Evolutionary conservation across 2,797 vertebrate genomes (phyloP).

Genomic region (Morus bassanus): DNA sequence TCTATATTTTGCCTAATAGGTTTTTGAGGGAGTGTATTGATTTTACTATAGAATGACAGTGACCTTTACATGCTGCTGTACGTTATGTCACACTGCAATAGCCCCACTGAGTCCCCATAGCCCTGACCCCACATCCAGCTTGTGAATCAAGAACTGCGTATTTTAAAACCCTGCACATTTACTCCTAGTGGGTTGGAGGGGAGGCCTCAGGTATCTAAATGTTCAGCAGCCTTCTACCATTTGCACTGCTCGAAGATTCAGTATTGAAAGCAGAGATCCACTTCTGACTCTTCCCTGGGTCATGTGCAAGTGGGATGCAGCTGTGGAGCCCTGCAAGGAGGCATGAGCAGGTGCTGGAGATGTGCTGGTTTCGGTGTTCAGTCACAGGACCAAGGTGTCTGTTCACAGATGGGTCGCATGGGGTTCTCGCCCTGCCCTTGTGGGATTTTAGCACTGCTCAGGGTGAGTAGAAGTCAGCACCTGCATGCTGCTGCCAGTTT

Average conservation of each 20-base stretch:
- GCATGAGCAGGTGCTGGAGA: neutral
- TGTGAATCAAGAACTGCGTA: neutral
- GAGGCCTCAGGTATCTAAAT: neutral
- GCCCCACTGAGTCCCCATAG: neutral
- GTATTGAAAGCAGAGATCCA: neutral
- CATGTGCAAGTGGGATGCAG: neutral
- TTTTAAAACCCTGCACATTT: neutral
- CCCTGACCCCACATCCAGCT: neutral
- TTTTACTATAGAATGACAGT: neutral
- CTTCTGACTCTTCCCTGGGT: neutral
- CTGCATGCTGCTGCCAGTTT: neutral
- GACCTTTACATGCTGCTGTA: neutral
- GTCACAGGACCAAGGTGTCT: neutral
- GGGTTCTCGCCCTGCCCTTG: neutral
- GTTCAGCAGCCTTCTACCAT: neutral
- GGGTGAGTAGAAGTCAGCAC: neutral
- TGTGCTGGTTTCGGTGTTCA: neutral
- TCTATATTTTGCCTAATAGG: constrained; percentile 8
- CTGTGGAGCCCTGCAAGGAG: neutral
- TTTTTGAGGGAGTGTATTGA: constrained; percentile 32
- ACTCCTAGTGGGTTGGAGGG: neutral
- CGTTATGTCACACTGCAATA: neutral
- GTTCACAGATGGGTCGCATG: rapidly evolving
- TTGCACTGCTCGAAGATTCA: neutral
- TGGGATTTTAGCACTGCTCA: neutral